phyloP scores from a whole-genome alignment of 2,113 vertebrate species.

The Toxotes chatareus region DNA sequence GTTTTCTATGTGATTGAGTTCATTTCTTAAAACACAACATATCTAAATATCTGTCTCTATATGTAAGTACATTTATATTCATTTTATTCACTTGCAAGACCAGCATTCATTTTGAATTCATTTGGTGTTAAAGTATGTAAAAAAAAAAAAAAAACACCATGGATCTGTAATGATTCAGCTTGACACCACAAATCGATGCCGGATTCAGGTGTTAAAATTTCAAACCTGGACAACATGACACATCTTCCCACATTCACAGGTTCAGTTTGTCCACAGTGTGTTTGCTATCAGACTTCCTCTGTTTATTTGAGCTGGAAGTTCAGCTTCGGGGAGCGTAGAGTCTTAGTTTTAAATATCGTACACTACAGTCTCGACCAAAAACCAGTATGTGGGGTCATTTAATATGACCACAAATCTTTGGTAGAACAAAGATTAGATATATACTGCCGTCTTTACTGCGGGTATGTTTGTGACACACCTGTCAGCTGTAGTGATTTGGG shows the following conservation, averaged over 20 bases:
- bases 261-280: neutral
- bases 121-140: neutral
- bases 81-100: neutral
- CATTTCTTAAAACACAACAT: too few relatives aligned
- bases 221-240: neutral
- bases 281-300: neutral
- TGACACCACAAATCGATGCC: neutral
- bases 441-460: too few relatives aligned
- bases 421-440: too few relatives aligned
- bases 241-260: neutral
- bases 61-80: too few relatives aligned
- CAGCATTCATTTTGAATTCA: neutral
- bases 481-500: neutral
- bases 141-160: too few relatives aligned
- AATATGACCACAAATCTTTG: neutral
- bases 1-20: too few relatives aligned
- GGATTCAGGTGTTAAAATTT: neutral
- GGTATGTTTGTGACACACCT: neutral
- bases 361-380: neutral
- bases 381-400: neutral
- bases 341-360: neutral
- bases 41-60: too few relatives aligned
- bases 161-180: neutral
- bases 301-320: neutral
- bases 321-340: neutral